These are phyloP conservation scores for Megalurothrips usitatus DNA, from an alignment of 2,888 invertebrate genomes.

Conservation along the genomic window DNA sequence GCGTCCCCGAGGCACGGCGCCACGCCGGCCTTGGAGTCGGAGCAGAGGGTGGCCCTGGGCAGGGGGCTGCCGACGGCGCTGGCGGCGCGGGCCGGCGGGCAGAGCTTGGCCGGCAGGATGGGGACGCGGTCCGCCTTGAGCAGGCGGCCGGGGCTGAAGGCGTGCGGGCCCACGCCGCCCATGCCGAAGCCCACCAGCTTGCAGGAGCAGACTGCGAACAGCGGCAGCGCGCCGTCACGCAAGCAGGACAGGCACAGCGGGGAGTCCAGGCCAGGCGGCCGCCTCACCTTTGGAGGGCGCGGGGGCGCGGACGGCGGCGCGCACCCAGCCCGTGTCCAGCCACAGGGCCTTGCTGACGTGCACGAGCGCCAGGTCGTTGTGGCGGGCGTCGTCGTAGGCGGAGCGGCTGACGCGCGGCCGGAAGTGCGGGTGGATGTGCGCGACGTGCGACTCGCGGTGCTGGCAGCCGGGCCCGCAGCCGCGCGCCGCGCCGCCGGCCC, in stretches of 20 bases:
- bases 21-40: constrained; percentile 18
- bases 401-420: neutral
- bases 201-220: neutral
- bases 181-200: constrained; percentile 24
- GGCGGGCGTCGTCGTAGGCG: constrained; percentile 2
- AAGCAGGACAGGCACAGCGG: no score
- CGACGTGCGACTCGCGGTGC: neutral
- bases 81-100: neutral
- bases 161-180: constrained; percentile 9
- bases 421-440: constrained; percentile 17
- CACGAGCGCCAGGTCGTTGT: constrained; percentile 11
- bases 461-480: constrained; percentile 15
- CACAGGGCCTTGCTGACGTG: constrained; percentile 19
- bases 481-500: neutral
- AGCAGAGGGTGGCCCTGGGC: constrained; percentile 16
- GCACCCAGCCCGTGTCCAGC: constrained; percentile 18
- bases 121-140: constrained; percentile 16
- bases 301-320: neutral
- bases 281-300: neutral
- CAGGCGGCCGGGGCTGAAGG: neutral
- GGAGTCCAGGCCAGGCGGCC: no score
- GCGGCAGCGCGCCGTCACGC: neutral
- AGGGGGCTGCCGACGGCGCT: neutral
- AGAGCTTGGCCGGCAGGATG: constrained; percentile 11
- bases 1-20: constrained; percentile 14